Conservation (phyloP, 2,797 vertebrate species). For the Lacerta bilineata region DNA sequence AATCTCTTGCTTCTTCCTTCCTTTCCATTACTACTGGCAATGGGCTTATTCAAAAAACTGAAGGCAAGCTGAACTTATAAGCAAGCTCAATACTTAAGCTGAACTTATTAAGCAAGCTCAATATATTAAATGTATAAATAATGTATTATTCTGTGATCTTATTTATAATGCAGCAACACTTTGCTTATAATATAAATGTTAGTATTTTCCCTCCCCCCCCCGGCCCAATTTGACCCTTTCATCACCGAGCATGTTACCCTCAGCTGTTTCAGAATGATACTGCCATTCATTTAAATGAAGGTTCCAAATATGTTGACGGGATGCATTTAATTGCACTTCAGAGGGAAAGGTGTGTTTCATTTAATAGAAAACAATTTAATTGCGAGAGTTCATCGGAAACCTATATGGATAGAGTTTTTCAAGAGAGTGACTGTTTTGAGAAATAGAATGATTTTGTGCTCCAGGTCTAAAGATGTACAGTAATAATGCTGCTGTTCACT, state of each 20-base stretch:
- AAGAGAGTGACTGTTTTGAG: neutral
- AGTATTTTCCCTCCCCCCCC: constrained; percentile 60
- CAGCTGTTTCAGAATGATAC: constrained; percentile 42
- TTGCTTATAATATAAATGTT: constrained; percentile 76
- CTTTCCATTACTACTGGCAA: constrained; percentile 57
- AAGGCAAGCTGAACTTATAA: constrained; percentile 77
- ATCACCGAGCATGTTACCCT: constrained; percentile 53
- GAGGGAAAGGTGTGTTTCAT: neutral
- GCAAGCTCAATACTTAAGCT: constrained; percentile 74
- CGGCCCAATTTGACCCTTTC: constrained; percentile 74
- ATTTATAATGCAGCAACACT: constrained; percentile 83
- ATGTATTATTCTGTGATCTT: constrained; percentile 81
- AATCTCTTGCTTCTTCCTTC: constrained; percentile 42
- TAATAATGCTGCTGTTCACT: constrained; percentile 57
- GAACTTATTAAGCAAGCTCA: constrained; percentile 77
- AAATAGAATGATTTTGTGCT: constrained; percentile 56
- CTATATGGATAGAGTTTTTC: neutral
- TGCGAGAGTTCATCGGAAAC: neutral
- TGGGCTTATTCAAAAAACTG: constrained; percentile 73
- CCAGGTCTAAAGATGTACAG: constrained; percentile 24
- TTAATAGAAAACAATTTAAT: constrained; percentile 16
- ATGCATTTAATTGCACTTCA: neutral
- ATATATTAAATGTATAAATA: constrained; percentile 86
- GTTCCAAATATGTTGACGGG: neutral
- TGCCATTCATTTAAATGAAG: constrained; percentile 7